Conservation (phyloP, 2,888 invertebrate genomes). For the Periphyllus acericola region DNA sequence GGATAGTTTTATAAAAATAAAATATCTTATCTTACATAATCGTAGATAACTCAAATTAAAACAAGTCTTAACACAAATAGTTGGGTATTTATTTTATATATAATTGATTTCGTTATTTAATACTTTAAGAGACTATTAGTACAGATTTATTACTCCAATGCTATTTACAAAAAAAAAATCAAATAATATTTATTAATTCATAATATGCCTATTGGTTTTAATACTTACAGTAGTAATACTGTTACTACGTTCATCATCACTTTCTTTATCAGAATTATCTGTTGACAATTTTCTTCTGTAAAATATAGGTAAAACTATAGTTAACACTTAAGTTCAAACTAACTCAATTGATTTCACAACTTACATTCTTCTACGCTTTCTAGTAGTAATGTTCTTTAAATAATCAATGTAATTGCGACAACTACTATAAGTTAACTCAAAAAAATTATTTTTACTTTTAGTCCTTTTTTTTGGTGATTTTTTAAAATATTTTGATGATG, state of each 20-base stretch:
- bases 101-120: too few relatives aligned
- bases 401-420: not conserved
- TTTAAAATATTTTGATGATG: slow-evolving; percentile 44
- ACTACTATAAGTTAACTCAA: not conserved
- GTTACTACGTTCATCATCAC: not conserved
- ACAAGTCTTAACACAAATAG: too few relatives aligned
- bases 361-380: slow-evolving; percentile 17
- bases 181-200: too few relatives aligned
- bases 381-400: not conserved
- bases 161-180: too few relatives aligned
- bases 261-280: not conserved
- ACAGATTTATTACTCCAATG: too few relatives aligned
- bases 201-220: not conserved
- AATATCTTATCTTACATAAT: too few relatives aligned
- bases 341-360: not conserved
- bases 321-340: not conserved
- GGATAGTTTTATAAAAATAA: too few relatives aligned
- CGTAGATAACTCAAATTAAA: too few relatives aligned
- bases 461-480: not conserved
- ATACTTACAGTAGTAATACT: slow-evolving; percentile 30
- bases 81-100: too few relatives aligned
- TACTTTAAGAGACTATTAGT: too few relatives aligned
- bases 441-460: not conserved
- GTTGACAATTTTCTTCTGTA: not conserved
- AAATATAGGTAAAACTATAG: not conserved